Conservation (phyloP, 53 echinoderm and acorn worm species). For the Crossaster papposus region DNA sequence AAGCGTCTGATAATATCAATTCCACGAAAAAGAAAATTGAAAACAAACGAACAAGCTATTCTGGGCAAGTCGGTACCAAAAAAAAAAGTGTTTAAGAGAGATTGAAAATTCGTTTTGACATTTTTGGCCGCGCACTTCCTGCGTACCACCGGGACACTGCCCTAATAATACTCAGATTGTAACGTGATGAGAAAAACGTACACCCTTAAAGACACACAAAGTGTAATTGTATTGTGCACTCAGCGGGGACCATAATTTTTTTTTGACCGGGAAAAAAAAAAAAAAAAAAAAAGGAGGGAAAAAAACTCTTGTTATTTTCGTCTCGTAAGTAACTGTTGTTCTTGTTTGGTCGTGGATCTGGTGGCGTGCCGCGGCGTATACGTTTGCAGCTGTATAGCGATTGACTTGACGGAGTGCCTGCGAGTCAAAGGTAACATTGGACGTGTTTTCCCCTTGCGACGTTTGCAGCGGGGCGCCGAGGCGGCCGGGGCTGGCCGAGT, state of each 20-base stretch:
- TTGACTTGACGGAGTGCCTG: constrained; percentile 54
- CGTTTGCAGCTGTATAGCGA: background rate
- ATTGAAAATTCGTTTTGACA: too few species aligned
- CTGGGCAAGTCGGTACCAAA: too few species aligned
- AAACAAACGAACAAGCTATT: too few species aligned
- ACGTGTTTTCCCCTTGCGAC: constrained; percentile 29
- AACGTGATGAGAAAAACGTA: background rate
- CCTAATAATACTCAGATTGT: background rate
- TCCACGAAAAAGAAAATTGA: too few species aligned
- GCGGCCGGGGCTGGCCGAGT: constrained; percentile 11
- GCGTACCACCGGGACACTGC: background rate
- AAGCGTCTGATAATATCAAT: too few species aligned
- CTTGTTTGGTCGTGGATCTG: background rate
- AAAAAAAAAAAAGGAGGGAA: background rate
- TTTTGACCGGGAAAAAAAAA: background rate
- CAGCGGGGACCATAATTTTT: constrained; percentile 20
- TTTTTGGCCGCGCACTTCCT: too few species aligned
- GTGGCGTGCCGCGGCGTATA: background rate
- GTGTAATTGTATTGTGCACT: constrained; percentile 37
- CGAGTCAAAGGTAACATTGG: constrained; percentile 46
- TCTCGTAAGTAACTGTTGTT: constrained; percentile 50
- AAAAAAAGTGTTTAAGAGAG: too few species aligned
- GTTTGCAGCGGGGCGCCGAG: constrained; percentile 39
- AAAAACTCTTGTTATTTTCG: constrained; percentile 16
- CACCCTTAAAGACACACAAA: constrained; percentile 2